Evolutionary conservation across 2,888 invertebrate species (phyloP), one percentile per base, ranked within the genome.

Genomic region (Drosophila kokeensis): DNA sequence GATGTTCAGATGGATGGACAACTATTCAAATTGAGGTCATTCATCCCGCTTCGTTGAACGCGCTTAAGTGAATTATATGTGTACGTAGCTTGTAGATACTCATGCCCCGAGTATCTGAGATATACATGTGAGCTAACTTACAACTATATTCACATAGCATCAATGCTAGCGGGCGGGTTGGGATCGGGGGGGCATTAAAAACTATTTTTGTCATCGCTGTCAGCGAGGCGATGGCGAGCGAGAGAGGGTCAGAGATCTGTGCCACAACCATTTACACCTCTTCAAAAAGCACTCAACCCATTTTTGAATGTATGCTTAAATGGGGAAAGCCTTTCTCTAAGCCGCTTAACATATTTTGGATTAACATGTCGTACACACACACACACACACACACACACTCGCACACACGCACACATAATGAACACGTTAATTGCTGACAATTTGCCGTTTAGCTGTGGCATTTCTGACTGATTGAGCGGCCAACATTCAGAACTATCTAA

Each of bases 41-140:
- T 88, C 88, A 88, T 88, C 88, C 90, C 88, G 88, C 91, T 90
- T 87, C 90, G 87, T 91, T 90, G 91, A 91, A 40, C 90, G 86
- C 79, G 78, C 90, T 86, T 90, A 91, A 90, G 90, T 90, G 90
- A 90, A 90, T 90, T 90, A 91, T 86, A 75, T 81, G 77, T 36
- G 50, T 52, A 42, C 45, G 32, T 71, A 48, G 21, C 36, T 36
- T 42, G 59, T 68, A 58, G 49, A 32, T 57, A 29, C 66, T 42
- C 40, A 53, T 32, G 38, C 32, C 53, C 63, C 18, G 50, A n/a
- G 66, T 79, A 73, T 63, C 67, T 72, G 54, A 48, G 49, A 76
- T 71, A 76, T 76, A 65, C 64, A 71, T 54, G 64, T 52, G 54
- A 58, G 70, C 53, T 27, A 61, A 54, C 55, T 24, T n/a, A 54